Conservation (phyloP, 1,140 invertebrate genomes). For the Parapsyche elsis region DNA sequence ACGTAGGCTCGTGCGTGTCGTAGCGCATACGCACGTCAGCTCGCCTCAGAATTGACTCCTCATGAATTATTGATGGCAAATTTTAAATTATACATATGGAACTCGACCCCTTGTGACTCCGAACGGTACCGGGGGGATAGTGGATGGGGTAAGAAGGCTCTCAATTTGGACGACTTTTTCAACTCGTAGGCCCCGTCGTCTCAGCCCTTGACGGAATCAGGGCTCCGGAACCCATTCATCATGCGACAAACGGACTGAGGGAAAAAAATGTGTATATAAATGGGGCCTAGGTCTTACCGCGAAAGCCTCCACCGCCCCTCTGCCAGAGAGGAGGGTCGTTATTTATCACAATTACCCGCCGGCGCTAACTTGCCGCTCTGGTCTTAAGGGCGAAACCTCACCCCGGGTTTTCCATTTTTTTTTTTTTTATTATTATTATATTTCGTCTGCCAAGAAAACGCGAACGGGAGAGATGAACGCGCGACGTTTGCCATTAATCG, state of each 20-base stretch:
- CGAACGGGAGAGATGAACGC: no score
- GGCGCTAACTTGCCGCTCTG: conserved; percentile 8
- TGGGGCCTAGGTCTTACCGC: conserved; percentile 7
- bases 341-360: conserved; percentile 33
- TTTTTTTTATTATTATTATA: no score
- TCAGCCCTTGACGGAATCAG: conserved; percentile 11
- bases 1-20: background rate
- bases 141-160: background rate
- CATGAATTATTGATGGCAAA: conserved; percentile 30
- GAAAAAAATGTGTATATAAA: conserved; percentile 13
- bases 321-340: background rate
- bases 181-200: background rate
- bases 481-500: no score
- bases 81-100: conserved; percentile 18
- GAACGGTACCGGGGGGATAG: no score
- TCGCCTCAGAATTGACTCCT: background rate
- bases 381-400: background rate
- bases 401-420: no score
- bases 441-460: no score
- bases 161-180: background rate
- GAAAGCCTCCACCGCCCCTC: background rate
- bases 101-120: no score
- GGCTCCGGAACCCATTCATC: conserved; percentile 23
- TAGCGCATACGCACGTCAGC: conserved; percentile 3
- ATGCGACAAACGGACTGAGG: conserved; percentile 9